Base-by-base conservation (phyloP, 2,888 invertebrate species). In the Drosophila percnosoma region DNA sequence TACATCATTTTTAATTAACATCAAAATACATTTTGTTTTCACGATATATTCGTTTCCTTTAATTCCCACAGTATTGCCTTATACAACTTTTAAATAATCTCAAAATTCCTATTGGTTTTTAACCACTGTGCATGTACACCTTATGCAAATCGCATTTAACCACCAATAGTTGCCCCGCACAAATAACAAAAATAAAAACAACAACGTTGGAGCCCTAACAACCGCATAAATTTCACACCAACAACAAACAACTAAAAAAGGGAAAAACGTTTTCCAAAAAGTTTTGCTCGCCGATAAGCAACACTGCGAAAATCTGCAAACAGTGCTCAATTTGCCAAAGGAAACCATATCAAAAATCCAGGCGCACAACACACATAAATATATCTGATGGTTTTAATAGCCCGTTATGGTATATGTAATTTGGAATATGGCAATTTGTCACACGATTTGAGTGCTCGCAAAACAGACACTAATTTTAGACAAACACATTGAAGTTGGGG, bases 161-260 rank as follows among this genome's bases (percentile, higher is more conserved):
- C 71, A 62, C 65, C 63, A 73, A 68, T 66, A 81, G 65, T 67
- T 74, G 64, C 75, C 62, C 68, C 51, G n/a, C 62, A 36, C 53
- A 64, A 67, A 55, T 42, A 58, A 48, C 33, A 48, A 53, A 51
- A 53, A 13, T 6, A 24, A 45, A 62, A 65, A 29, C 29, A 78
- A 82, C 29, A 78, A 82, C 58, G 70, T 80, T 73, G 27, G 34
- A 72, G 71, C 68, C 90, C 68, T 87, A 89, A 90, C 90, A 89
- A 87, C 90, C 84, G 85, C 87, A 90, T 82, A 90, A 76, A 83
- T 90, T 89, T 87, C 87, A 86, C 89, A 82, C 82, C 62, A 69
- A 72, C 57, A 66, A 71, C 45, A 71, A 53, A 53, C 52, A 68
- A 60, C 27, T 10, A 36, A 36, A 66, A 53, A 33, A 48, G 52